These are phyloP conservation scores for Lepus oiostolus DNA, from an alignment of 2,797 vertebrate species.

Conservation along the genomic window DNA sequence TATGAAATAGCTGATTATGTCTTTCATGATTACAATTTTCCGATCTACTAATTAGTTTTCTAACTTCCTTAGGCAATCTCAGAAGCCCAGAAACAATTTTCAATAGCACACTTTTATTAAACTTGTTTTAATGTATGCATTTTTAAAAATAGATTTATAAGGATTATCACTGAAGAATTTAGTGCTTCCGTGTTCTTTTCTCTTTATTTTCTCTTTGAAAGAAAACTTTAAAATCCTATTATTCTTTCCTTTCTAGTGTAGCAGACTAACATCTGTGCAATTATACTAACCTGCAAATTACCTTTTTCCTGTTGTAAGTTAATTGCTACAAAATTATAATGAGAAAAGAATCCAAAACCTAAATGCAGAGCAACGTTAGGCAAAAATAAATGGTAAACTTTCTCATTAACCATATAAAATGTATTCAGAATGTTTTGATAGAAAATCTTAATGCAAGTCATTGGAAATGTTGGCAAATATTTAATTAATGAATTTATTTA, in stretches of 20 bases:
- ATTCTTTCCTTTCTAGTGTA: slow-evolving; percentile 74
- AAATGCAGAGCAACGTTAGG: slow-evolving; percentile 81
- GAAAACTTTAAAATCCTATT: slow-evolving; percentile 74
- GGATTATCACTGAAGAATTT: slow-evolving; percentile 72
- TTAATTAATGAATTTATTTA: slow-evolving; percentile 88
- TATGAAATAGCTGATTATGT: slow-evolving; percentile 47
- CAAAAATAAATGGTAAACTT: slow-evolving; percentile 87
- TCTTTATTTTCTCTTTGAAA: slow-evolving; percentile 76
- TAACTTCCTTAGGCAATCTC: slow-evolving; percentile 63
- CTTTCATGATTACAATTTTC: slow-evolving; percentile 46
- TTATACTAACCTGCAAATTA: slow-evolving; percentile 87
- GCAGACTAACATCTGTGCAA: slow-evolving; percentile 86
- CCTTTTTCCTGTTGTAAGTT: slow-evolving; percentile 84
- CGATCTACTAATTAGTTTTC: slow-evolving; percentile 57
- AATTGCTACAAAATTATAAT: slow-evolving; percentile 88
- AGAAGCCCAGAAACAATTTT: slow-evolving; percentile 66
- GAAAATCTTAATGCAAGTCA: slow-evolving; percentile 79
- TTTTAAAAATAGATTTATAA: slow-evolving; percentile 78
- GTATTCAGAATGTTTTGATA: slow-evolving; percentile 87
- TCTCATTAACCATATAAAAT: slow-evolving; percentile 87
- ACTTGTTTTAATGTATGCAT: slow-evolving; percentile 40
- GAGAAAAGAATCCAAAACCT: slow-evolving; percentile 84
- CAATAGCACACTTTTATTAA: slow-evolving; percentile 74
- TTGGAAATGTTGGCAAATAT: slow-evolving; percentile 85
- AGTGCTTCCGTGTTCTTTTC: slow-evolving; percentile 55